Evolutionary conservation across 2,888 invertebrate species (phyloP), one percentile per base, ranked within the genome.

Genomic region (Masnerella sp.): DNA sequence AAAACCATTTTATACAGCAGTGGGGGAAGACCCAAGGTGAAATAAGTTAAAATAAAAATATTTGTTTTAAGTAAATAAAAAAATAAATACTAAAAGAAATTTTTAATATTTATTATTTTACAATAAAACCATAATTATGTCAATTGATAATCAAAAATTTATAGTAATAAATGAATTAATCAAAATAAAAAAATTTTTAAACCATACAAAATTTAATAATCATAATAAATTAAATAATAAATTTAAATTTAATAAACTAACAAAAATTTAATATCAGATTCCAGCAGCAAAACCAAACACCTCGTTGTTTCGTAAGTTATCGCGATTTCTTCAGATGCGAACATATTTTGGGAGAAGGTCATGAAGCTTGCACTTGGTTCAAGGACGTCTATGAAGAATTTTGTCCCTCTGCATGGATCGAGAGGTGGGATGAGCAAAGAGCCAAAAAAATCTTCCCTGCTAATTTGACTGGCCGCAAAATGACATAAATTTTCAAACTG

Each of bases 301-400:
- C 78, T 18, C 78, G 86, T 30, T 87, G 86, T 36, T 85, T 64
- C 64, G 82, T 85, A 2, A 85, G 84, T 82, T 87, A 86, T 54
- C 78, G 79, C 0, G 86, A 87, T 59, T 85, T 85, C 52, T 81
- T 81, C 68, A 82, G 84, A 5, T 86, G 87, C 56, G 79, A 86
- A 62, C 64, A 80, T 38, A 77, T 85, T 14, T 77, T 87, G 28
- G 85, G 85, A 1, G 68, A 80, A 52, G 79, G 68, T 7, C 56
- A 81, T 9, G 68, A 82, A 2, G 83, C 83, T 1, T 87, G 87
- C 20, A 72, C 45, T 2, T 85, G 84, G 85, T 87, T 87, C 34
- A 81, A 83, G 58, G 75, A 83, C 0, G 81, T 80, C 38, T 86
- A 78, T 45, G 75, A 40, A 2, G 45, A 78, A 0, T 77, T 85